These are phyloP conservation scores for Diphyllodes magnificus DNA, from an alignment of 2,113 vertebrate genomes.

Conservation along the genomic window DNA sequence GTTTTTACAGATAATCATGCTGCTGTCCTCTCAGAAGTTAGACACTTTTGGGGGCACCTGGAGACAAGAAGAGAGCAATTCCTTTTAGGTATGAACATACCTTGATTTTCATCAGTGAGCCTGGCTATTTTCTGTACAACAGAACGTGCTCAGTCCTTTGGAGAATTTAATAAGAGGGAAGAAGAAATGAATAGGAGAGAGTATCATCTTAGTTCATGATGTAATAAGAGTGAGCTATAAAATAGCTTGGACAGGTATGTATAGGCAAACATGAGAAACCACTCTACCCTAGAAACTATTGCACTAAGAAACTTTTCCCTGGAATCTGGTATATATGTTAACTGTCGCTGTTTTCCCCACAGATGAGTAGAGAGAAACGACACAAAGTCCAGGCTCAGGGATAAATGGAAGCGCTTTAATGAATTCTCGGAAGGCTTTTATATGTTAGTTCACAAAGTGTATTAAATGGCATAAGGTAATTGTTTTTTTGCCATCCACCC, in stretches of 20 bases:
- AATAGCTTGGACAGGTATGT: background rate
- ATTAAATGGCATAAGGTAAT: no score
- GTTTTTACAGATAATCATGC: background rate
- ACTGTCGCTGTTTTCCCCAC: background rate
- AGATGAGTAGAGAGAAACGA: no score
- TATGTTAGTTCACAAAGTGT: no score
- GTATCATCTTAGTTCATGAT: background rate
- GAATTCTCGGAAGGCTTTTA: no score
- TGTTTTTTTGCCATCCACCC: no score
- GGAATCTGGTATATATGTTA: background rate
- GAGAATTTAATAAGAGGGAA: background rate
- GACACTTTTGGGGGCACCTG: background rate
- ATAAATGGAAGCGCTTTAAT: no score
- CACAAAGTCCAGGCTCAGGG: no score
- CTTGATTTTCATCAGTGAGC: background rate
- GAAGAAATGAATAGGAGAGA: background rate
- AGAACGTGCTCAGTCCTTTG: background rate
- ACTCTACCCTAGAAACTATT: background rate
- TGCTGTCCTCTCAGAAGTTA: background rate
- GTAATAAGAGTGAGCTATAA: background rate
- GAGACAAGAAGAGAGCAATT: background rate
- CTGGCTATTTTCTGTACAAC: background rate
- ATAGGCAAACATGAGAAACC: background rate
- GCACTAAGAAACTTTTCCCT: background rate
- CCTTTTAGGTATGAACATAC: background rate